Conservation (phyloP, 2,113 vertebrate species). For the Panthera uncia region DNA sequence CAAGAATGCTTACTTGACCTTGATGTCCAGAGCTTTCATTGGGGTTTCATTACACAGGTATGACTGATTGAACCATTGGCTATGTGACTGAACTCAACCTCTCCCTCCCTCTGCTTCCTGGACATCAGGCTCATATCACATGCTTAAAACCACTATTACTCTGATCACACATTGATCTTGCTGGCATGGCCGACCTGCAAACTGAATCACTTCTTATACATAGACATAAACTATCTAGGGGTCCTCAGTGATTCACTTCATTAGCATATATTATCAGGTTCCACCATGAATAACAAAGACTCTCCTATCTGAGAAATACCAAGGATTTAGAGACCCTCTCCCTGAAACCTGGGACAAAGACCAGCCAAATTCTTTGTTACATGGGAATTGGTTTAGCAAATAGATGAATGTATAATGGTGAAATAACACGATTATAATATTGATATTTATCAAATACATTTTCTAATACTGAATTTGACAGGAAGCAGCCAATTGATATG, state of each 20-base stretch:
- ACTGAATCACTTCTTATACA: neutral
- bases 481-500: neutral
- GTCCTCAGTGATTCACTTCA: neutral
- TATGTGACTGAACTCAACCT: neutral
- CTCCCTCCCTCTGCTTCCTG: neutral
- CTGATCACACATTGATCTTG: neutral
- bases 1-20: neutral
- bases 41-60: neutral
- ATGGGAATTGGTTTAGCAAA: neutral
- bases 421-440: neutral
- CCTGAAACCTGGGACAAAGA: neutral
- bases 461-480: neutral
- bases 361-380: neutral
- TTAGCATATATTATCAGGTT: neutral
- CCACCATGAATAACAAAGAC: neutral
- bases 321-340: neutral
- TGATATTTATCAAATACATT: neutral
- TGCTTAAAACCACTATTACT: neutral
- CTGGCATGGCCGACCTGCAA: neutral
- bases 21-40: neutral
- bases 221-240: neutral
- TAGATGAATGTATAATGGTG: neutral
- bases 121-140: neutral
- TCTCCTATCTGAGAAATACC: neutral
- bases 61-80: neutral